Base-by-base conservation (phyloP, 2,888 invertebrate species). In the Koerneria pararmatus region DNA sequence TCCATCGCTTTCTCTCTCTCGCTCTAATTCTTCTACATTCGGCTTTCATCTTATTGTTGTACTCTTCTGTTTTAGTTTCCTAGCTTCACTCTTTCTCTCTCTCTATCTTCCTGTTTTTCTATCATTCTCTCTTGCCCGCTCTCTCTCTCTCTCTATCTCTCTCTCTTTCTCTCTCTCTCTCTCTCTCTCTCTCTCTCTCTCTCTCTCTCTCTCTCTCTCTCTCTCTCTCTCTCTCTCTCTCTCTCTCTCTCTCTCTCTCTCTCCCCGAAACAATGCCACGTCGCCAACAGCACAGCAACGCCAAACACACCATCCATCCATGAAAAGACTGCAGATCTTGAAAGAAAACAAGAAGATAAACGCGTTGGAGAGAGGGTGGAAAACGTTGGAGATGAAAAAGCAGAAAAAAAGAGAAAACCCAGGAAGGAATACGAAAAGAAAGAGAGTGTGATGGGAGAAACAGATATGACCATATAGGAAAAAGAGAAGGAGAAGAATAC, bases 111-210 rank as follows among this genome's bases (percentile, higher is more conserved):
- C 46, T 57, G 15, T 8, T 57, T 53, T 64, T 49, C 62, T 32
- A 37, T 58, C 48, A 54, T 59, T 58, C 37, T 59, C 53, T 63
- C 59, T 64, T 59, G 41, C 56, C 63, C 61, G 32, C 49, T 57
- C 48, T 62, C 68, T 35, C 58, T 53, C 65, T 66, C 54, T 65
- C 65, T 59, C 62, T 58, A 57, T 63, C 22, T 59, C 60, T 65
- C 48, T 68, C 56, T 51, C 48, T 8, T 27, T 41, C 11, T 53
- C 8, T 53, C 41, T 37, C 53, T 51, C 35, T 61, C 57, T 60
- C 58, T 59, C 62, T 49, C 62, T 66, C 57, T 41, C 57, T 58
- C 53, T 62, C 63, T 58, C 60, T 58, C 66, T 63, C 24, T 66
- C 62, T 61, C 66, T 58, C 57, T 60, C n/a, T 64, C 59, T 68